phyloP scores from a whole-genome alignment of 2,113 vertebrate species.

The Lipophrys pholis region DNA sequence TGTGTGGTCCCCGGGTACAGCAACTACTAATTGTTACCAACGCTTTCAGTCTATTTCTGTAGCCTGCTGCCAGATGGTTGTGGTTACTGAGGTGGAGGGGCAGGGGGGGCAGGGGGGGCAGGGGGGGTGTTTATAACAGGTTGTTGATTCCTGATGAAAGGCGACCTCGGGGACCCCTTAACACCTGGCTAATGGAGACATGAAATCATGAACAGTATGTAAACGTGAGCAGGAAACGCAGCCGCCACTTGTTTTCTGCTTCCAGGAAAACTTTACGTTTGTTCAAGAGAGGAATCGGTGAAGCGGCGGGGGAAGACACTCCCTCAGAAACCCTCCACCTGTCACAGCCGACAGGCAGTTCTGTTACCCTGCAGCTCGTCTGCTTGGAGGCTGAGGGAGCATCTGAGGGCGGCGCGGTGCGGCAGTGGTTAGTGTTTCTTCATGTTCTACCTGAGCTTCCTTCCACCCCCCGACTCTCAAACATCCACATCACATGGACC shows the following conservation, averaged over 20 bases:
- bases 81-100: conserved; percentile 7
- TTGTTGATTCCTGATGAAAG: conserved; percentile 77
- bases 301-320: too few species aligned
- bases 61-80: conserved; percentile 73
- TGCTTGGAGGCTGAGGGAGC: too few species aligned
- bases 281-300: too few species aligned
- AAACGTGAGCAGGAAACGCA: conserved; percentile 44
- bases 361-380: too few species aligned
- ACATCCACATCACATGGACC: too few species aligned
- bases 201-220: conserved; percentile 55
- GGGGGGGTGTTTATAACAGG: conserved; percentile 60
- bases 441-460: too few species aligned
- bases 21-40: conserved; percentile 76
- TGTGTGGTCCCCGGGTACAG: conserved; percentile 59
- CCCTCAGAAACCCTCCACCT: too few species aligned
- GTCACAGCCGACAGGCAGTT: too few species aligned
- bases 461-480: too few species aligned
- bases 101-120: too few species aligned
- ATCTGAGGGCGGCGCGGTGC: too few species aligned
- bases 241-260: conserved; percentile 50
- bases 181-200: conserved; percentile 73
- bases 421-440: too few species aligned
- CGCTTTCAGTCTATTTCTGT: conserved; percentile 75
- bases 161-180: conserved; percentile 65
- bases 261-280: conserved; percentile 15